Conservation (phyloP, 2,888 invertebrate genomes). For the Lasioglossum calceatum region DNA sequence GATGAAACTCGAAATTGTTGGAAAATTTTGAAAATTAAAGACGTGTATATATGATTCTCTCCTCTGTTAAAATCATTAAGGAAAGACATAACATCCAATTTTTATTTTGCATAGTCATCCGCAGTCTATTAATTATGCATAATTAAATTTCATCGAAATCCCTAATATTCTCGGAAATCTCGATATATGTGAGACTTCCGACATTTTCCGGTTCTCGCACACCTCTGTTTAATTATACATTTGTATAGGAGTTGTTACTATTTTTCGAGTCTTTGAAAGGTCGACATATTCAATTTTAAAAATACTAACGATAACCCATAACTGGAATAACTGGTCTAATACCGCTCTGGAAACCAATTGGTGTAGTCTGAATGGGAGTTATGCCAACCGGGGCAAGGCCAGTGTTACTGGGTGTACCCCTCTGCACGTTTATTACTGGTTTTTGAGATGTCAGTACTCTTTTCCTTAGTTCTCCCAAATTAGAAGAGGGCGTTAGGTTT, state of each 20-base stretch:
- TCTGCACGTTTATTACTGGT: slow-evolving; percentile 65
- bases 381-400: slow-evolving; percentile 65
- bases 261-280: neutral
- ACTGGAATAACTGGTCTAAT: slow-evolving; percentile 73
- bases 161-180: neutral
- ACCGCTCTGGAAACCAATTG: slow-evolving; percentile 69
- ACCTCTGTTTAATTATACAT: neutral
- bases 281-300: slow-evolving; percentile 18
- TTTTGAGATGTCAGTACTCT: slow-evolving; percentile 74
- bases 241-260: neutral
- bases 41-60: too few species aligned
- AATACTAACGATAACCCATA: slow-evolving; percentile 62
- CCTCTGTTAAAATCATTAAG: too few species aligned
- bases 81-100: too few species aligned
- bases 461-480: slow-evolving; percentile 75
- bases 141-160: neutral
- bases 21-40: too few species aligned
- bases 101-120: too few species aligned
- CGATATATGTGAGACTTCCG: neutral
- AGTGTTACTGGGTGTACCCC: slow-evolving; percentile 62
- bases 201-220: neutral
- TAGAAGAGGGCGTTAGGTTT: slow-evolving; percentile 62
- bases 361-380: slow-evolving; percentile 68
- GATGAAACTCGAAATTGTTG: too few species aligned
- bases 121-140: too few species aligned